A percentile compares a stretch with the other conserved stretches of the same genome.
phyloP scores from a whole-genome alignment of 2,113 vertebrate species.

The Gymnocephalus cernua region DNA sequence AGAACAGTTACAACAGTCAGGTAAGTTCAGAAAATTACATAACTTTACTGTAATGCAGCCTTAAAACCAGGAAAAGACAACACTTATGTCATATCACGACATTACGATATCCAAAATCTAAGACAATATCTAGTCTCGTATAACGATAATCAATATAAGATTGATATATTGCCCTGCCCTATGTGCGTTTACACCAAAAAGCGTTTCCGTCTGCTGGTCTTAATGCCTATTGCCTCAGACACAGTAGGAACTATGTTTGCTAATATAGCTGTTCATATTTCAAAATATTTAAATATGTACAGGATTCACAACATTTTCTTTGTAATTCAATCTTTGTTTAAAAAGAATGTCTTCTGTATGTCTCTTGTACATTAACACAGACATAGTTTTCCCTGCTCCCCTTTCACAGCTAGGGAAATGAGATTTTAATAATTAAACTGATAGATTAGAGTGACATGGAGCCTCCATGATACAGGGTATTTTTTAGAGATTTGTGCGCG shows the following conservation, averaged over 20 bases:
- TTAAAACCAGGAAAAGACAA: no score
- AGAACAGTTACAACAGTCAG: no score
- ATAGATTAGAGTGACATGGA: slow-evolving; percentile 21
- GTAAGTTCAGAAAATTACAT: no score
- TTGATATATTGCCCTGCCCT: no score
- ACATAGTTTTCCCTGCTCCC: slow-evolving; percentile 18
- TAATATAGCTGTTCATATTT: slow-evolving; percentile 7
- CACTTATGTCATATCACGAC: no score
- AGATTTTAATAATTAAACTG: slow-evolving; percentile 61
- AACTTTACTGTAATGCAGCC: no score
- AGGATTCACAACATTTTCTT: background rate
- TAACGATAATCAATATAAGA: no score
- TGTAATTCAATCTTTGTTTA: background rate
- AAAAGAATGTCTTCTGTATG: background rate
- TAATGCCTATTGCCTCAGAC: no score
- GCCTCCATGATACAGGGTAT: slow-evolving; percentile 15
- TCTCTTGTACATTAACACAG: background rate
- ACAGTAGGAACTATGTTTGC: background rate
- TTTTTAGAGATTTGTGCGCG: slow-evolving; percentile 13
- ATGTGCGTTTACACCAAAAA: no score
- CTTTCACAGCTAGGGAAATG: slow-evolving; percentile 25
- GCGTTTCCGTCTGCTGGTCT: no score
- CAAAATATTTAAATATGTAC: background rate
- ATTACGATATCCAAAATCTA: no score
- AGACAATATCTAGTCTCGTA: no score